Conservation (phyloP, 1,140 invertebrate genomes). For the Bombus huntii region DNA sequence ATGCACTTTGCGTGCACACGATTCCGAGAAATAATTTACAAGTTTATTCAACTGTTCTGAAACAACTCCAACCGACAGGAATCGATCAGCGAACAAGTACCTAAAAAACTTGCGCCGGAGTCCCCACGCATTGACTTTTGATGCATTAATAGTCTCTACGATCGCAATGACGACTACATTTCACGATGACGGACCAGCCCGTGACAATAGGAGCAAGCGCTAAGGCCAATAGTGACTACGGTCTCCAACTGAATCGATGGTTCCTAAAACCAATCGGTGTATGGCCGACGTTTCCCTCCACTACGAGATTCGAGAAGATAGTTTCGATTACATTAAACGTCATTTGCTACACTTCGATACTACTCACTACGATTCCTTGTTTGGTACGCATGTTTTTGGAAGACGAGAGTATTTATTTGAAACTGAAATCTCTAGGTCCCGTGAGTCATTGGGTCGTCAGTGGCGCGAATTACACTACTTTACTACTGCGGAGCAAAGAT, state of each 20-base stretch:
- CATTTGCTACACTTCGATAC: slow-evolving; percentile 7
- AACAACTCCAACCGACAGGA: not conserved
- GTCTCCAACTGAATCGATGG: slow-evolving; percentile 50
- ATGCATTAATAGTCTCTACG: not conserved
- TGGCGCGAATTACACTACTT: slow-evolving; percentile 31
- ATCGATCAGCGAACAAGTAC: not conserved
- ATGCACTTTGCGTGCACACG: not conserved
- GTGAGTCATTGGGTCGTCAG: slow-evolving; percentile 44
- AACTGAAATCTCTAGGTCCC: slow-evolving; percentile 30
- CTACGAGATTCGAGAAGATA: not conserved
- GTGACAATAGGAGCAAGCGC: not conserved
- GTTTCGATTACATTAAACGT: not conserved
- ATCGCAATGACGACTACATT: not conserved
- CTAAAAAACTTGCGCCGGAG: slow-evolving; percentile 3
- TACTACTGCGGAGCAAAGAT: slow-evolving; percentile 21
- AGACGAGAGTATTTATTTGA: not conserved
- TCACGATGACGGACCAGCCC: not conserved
- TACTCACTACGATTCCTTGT: not conserved
- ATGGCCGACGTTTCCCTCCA: slow-evolving; percentile 16
- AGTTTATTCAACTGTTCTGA: not conserved
- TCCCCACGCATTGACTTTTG: not conserved
- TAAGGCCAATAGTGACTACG: slow-evolving; percentile 41
- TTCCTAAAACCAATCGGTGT: slow-evolving; percentile 55
- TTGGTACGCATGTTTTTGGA: slow-evolving; percentile 4
- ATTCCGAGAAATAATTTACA: not conserved